Evolutionary conservation across 2,113 vertebrate genomes (phyloP).

Genomic region (Chaetops frenatus): DNA sequence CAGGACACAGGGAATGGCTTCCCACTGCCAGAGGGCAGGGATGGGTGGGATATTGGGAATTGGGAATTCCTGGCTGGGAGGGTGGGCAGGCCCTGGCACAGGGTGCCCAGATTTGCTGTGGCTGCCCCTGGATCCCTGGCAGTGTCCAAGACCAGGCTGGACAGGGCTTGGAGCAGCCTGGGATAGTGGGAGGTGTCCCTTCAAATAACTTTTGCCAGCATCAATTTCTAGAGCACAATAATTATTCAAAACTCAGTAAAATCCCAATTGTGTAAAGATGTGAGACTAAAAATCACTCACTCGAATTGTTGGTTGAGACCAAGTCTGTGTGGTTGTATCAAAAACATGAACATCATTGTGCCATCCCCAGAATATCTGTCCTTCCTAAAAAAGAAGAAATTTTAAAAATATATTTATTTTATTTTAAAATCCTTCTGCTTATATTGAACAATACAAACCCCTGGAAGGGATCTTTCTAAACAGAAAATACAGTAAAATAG

Average conservation of each 20-base stretch:
- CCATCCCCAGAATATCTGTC: conserved; percentile 92
- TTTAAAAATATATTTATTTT: not conserved
- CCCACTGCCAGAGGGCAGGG: not conserved
- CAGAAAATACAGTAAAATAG: not conserved
- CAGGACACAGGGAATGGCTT: not conserved
- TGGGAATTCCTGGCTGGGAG: not conserved
- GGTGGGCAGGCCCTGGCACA: too few species aligned
- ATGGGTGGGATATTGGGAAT: not conserved
- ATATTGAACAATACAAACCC: not conserved
- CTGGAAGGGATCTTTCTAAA: not conserved
- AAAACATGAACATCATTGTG: conserved; percentile 93
- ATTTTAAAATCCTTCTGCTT: not conserved
- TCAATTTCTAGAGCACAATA: not conserved
- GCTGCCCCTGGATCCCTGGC: not conserved
- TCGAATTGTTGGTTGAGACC: conserved; percentile 81
- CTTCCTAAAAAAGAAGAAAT: conserved; percentile 68
- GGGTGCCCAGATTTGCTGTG: not conserved
- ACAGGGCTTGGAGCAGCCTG: fast-evolving
- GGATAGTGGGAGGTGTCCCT: not conserved
- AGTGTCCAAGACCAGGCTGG: not conserved
- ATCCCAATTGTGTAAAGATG: not conserved
- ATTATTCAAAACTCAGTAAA: not conserved
- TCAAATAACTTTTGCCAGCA: too few species aligned
- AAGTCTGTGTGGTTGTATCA: conserved; percentile 79
- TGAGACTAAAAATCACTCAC: conserved; percentile 65